Conservation (phyloP, 2,113 vertebrate genomes). For the Aplodontia rufa region DNA sequence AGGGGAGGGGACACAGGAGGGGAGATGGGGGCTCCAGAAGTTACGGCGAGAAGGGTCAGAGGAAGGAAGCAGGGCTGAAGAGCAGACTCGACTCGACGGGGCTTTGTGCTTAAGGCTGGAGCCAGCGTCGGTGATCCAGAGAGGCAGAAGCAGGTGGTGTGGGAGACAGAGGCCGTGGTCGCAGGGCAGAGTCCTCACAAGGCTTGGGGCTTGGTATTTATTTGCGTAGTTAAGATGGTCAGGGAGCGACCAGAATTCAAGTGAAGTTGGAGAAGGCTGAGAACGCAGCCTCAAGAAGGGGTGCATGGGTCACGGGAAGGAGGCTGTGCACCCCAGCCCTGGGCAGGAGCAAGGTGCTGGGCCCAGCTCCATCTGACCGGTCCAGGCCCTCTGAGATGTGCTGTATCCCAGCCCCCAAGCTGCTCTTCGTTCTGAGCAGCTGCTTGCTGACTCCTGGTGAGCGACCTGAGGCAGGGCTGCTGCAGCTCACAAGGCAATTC, state of each 20-base stretch:
- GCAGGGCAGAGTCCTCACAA: background rate
- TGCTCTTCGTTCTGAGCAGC: too few relatives aligned
- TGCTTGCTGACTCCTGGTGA: too few relatives aligned
- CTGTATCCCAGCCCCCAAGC: too few relatives aligned
- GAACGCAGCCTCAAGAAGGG: too few relatives aligned
- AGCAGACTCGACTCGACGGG: too few relatives aligned
- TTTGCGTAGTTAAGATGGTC: background rate
- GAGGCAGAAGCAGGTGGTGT: background rate
- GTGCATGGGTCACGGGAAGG: background rate
- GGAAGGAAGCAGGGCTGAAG: too few relatives aligned
- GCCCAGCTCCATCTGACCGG: background rate
- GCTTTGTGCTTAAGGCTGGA: background rate
- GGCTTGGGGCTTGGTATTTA: background rate
- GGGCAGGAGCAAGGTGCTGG: background rate
- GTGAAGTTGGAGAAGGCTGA: background rate
- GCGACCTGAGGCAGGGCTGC: too few relatives aligned
- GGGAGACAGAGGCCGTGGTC: background rate
- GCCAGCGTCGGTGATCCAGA: background rate
- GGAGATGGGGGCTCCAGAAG: background rate
- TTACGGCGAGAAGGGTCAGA: background rate
- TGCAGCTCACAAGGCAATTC: too few relatives aligned
- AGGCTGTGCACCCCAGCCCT: background rate
- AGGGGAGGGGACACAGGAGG: background rate
- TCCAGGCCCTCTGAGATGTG: too few relatives aligned
- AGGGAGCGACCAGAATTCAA: background rate